phyloP scores from a whole-genome alignment of 2,113 vertebrate genomes.

The Pterophyllum scalare region DNA sequence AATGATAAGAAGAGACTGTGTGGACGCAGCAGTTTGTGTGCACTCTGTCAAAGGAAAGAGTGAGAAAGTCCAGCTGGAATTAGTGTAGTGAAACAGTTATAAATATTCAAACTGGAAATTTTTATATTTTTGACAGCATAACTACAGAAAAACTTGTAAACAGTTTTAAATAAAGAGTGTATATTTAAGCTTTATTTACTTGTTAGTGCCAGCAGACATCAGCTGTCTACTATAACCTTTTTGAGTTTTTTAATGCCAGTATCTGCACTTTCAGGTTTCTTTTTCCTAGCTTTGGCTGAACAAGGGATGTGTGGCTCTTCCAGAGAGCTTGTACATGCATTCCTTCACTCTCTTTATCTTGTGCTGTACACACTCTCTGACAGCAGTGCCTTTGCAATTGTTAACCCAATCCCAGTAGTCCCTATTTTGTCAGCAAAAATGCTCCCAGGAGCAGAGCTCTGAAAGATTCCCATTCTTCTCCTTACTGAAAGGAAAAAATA shows the following conservation, averaged over 20 bases:
- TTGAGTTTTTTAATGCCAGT: background rate
- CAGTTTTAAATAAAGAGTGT: background rate
- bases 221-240: background rate
- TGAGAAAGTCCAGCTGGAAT: background rate
- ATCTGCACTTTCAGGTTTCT: background rate
- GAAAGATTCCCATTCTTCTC: slow-evolving; percentile 50
- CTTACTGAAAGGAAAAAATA: slow-evolving; percentile 45
- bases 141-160: background rate
- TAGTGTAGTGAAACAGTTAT: background rate
- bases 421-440: slow-evolving; percentile 65
- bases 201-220: background rate
- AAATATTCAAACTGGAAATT: too few species aligned
- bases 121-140: too few species aligned
- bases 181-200: background rate
- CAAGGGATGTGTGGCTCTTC: background rate
- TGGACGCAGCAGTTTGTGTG: background rate
- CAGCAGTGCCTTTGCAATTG: slow-evolving; percentile 39
- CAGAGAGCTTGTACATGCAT: slow-evolving; percentile 5
- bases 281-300: background rate
- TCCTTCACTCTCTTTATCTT: slow-evolving; percentile 39
- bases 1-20: background rate
- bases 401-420: slow-evolving; percentile 50
- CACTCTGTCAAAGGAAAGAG: background rate
- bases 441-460: slow-evolving; percentile 27
- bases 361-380: slow-evolving; percentile 7